These are phyloP conservation scores for Dendropsophus ebraccatus DNA, from an alignment of 2,113 vertebrate genomes.

Conservation along the genomic window DNA sequence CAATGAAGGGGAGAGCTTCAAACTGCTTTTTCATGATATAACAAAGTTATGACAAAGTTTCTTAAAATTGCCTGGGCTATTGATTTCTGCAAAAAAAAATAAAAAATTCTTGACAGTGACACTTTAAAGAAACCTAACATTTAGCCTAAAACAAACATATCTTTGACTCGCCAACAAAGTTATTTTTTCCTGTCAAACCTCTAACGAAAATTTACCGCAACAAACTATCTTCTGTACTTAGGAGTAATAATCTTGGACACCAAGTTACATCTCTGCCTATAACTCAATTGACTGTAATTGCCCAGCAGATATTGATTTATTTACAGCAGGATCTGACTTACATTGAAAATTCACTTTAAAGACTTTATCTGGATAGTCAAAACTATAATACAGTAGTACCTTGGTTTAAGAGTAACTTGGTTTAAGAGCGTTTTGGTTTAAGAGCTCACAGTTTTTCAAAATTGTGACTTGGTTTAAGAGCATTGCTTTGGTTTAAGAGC, in stretches of 20 bases:
- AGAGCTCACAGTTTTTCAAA: no score
- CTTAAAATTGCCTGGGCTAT: no score
- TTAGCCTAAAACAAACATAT: neutral
- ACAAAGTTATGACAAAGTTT: no score
- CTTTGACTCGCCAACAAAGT: neutral
- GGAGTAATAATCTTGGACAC: constrained; percentile 37
- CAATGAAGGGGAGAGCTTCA: no score
- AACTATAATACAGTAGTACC: neutral
- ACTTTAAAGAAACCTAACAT: no score
- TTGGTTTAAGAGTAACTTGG: no score
- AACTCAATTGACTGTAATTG: constrained; percentile 33
- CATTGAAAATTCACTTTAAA: constrained; percentile 36
- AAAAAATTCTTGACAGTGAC: no score
- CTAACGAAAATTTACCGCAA: constrained; percentile 24
- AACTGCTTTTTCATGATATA: no score
- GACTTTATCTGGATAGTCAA: constrained; percentile 22
- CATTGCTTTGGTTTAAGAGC: no score
- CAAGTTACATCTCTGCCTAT: constrained; percentile 38
- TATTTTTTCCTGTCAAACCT: neutral
- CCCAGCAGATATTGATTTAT: constrained; percentile 33
- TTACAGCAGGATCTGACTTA: constrained; percentile 14
- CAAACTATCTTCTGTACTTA: constrained; percentile 42
- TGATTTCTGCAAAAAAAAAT: no score
- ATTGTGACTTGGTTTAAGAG: no score
- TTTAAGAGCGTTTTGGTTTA: no score